These are phyloP conservation scores for Puntigrus tetrazona DNA, from an alignment of 2,113 vertebrate species.

Conservation along the genomic window DNA sequence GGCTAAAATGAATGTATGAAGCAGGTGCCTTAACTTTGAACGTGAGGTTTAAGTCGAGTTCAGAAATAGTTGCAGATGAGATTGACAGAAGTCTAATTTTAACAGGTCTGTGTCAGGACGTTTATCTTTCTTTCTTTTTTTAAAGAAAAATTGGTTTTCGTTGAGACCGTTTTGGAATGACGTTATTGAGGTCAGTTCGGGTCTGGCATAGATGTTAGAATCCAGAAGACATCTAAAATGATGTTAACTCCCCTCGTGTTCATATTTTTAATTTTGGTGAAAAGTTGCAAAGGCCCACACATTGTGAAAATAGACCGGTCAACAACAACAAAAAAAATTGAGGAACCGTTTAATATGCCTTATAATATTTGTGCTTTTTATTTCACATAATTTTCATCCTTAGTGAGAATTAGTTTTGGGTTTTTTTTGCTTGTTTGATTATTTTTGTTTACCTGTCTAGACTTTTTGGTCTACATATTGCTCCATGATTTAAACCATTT, in stretches of 20 bases:
- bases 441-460: no score
- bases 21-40: background rate
- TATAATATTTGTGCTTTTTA: background rate
- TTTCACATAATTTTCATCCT: no score
- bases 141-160: background rate
- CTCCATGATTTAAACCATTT: background rate
- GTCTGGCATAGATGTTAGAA: background rate
- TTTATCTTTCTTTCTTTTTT: background rate
- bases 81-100: background rate
- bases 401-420: background rate
- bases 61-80: background rate
- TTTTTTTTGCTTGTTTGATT: background rate
- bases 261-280: background rate
- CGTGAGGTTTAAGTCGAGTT: background rate
- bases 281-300: background rate
- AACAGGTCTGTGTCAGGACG: background rate
- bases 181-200: background rate
- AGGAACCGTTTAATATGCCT: background rate
- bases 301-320: background rate
- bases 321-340: background rate
- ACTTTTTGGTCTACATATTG: background rate
- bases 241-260: background rate
- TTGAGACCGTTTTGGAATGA: background rate
- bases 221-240: background rate
- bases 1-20: background rate